Conservation (phyloP, 2,888 invertebrate species). For the Linnaemya tessellans region DNA sequence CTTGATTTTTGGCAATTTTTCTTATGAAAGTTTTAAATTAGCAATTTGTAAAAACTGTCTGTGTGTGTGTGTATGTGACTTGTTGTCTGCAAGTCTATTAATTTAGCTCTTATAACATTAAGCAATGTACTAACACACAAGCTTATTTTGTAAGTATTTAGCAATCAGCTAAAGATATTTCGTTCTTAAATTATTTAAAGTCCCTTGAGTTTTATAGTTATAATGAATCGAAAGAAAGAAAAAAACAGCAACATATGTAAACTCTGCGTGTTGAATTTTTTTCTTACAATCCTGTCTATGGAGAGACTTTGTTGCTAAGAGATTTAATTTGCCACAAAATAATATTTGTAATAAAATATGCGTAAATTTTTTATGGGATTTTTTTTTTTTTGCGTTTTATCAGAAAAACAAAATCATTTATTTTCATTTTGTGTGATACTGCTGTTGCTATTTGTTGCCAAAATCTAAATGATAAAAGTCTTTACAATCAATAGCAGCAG, state of each 20-base stretch:
- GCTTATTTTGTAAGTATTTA: background rate
- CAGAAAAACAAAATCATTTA: constrained; percentile 43
- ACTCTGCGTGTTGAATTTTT: too few relatives aligned
- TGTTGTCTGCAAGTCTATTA: background rate
- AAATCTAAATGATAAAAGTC: constrained; percentile 50
- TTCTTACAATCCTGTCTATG: constrained; percentile 8
- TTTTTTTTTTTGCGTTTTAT: background rate
- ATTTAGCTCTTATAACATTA: background rate
- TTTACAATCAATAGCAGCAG: constrained; percentile 24
- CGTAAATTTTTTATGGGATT: background rate
- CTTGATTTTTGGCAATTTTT: background rate
- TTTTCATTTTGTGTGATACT: constrained; percentile 41
- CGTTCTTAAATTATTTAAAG: background rate
- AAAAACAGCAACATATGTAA: background rate
- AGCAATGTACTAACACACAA: background rate
- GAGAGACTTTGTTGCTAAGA: constrained; percentile 16
- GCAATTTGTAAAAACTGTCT: too few relatives aligned
- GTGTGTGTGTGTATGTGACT: too few relatives aligned
- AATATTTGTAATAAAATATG: constrained; percentile 27
- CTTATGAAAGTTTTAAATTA: too few relatives aligned
- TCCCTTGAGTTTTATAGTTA: background rate
- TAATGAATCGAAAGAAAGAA: background rate
- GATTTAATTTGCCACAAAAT: constrained; percentile 54
- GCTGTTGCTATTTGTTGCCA: constrained; percentile 48
- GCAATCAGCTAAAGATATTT: background rate